These are phyloP conservation scores for Latrodectus hesperus DNA, from an alignment of 2,888 invertebrate species.

Conservation along the genomic window DNA sequence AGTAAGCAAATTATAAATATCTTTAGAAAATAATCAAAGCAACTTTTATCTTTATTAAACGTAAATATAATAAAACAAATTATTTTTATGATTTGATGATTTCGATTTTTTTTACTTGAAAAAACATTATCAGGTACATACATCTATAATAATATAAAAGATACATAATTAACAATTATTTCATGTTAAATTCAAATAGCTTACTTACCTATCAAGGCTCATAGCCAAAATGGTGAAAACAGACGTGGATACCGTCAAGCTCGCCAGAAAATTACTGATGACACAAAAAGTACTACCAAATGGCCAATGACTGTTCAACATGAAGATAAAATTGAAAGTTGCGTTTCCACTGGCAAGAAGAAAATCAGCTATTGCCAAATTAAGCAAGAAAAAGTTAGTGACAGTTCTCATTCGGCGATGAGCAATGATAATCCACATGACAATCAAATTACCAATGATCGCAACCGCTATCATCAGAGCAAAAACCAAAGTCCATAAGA, in stretches of 20 bases:
- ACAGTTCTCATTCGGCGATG: slow-evolving; percentile 71
- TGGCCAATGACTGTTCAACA: slow-evolving; percentile 71
- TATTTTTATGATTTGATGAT: too few relatives aligned
- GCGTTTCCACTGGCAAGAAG: slow-evolving; percentile 70
- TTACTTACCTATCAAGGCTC: slow-evolving; percentile 70
- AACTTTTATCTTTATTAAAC: too few relatives aligned
- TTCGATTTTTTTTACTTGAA: too few relatives aligned
- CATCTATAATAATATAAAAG: too few relatives aligned
- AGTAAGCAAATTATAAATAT: too few relatives aligned
- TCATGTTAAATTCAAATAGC: not conserved
- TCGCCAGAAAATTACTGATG: slow-evolving; percentile 70
- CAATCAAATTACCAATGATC: slow-evolving; percentile 90
- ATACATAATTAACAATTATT: too few relatives aligned
- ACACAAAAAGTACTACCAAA: slow-evolving; percentile 70
- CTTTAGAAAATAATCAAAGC: too few relatives aligned
- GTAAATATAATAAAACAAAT: too few relatives aligned
- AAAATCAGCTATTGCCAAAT: slow-evolving; percentile 70
- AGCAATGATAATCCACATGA: slow-evolving; percentile 89
- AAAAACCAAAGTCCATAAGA: slow-evolving; percentile 85
- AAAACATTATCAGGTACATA: too few relatives aligned
- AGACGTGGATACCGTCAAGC: slow-evolving; percentile 70
- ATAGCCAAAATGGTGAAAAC: slow-evolving; percentile 71
- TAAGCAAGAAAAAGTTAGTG: slow-evolving; percentile 71
- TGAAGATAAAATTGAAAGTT: slow-evolving; percentile 70
- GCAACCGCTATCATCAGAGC: slow-evolving; percentile 86